Percentiles rank a stretch among this genome's conserved stretches.
These are phyloP conservation scores for Sebastes alutus DNA, from an alignment of 2,797 vertebrate species.

Conservation along the genomic window DNA sequence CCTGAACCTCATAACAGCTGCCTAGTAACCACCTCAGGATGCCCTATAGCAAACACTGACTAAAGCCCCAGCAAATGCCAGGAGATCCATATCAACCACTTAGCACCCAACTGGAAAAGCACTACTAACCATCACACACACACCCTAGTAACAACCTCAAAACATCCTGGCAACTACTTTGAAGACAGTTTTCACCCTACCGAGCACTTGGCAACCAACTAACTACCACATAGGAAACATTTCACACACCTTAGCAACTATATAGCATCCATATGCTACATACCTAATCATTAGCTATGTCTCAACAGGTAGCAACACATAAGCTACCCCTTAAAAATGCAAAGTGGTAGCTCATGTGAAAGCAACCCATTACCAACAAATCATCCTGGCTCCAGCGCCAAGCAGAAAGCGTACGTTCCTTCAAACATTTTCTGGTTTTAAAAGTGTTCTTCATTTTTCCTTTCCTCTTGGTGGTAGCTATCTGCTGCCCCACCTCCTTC, in stretches of 20 bases:
- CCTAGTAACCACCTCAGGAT: neutral
- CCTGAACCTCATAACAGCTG: neutral
- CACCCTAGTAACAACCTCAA: neutral
- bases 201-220: neutral
- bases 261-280: neutral
- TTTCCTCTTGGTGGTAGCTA: slow-evolving; percentile 82
- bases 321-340: neutral
- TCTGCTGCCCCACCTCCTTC: slow-evolving; percentile 95
- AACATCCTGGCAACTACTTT: neutral
- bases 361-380: neutral
- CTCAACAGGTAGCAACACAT: neutral
- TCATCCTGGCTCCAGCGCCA: neutral
- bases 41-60: neutral
- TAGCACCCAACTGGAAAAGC: neutral
- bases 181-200: neutral
- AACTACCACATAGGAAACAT: neutral
- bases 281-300: neutral
- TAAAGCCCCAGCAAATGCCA: neutral
- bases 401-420: neutral
- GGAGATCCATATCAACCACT: neutral
- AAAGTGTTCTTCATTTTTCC: neutral
- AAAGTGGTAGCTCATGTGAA: neutral
- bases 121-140: neutral
- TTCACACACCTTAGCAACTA: neutral
- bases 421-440: neutral